phyloP scores from a whole-genome alignment of 2,113 vertebrate genomes.

The Typhlomys cinereus region DNA sequence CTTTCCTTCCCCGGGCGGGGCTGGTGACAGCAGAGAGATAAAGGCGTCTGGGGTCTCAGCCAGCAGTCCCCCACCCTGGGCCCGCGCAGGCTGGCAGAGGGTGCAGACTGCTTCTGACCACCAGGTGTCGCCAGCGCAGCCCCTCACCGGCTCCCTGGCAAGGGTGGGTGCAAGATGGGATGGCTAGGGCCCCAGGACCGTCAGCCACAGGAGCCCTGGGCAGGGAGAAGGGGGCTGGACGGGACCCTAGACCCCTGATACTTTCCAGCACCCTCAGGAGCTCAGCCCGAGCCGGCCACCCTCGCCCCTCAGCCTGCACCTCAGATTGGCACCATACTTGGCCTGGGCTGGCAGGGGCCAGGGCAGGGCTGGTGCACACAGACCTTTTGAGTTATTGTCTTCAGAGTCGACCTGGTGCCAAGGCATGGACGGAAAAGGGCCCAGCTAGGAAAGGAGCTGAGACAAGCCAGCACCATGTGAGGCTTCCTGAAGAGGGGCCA shows the following conservation, averaged over 20 bases:
- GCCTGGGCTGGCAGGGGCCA: fast-evolving
- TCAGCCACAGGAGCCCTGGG: too few relatives aligned
- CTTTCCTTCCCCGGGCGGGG: not conserved
- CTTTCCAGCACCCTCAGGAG: too few relatives aligned
- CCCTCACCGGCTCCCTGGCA: too few relatives aligned
- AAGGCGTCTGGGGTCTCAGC: not conserved
- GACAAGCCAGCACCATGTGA: not conserved
- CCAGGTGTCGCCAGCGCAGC: not conserved
- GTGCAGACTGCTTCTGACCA: not conserved
- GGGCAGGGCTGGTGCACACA: not conserved
- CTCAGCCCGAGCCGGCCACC: too few relatives aligned
- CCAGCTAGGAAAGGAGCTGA: not conserved
- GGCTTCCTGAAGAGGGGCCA: not conserved
- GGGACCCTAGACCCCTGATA: too few relatives aligned
- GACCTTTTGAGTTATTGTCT: fast-evolving
- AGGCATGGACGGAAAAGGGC: not conserved
- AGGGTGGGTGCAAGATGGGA: too few relatives aligned
- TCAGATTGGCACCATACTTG: too few relatives aligned
- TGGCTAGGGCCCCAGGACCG: too few relatives aligned
- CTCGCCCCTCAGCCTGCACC: too few relatives aligned
- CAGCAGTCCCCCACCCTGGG: not conserved
- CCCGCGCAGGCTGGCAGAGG: not conserved
- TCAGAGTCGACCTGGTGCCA: not conserved
- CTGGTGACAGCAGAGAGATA: fast-evolving
- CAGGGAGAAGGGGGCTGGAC: not conserved